Evolutionary conservation across 1,140 invertebrate species (phyloP).

Genomic region (Aporrectodea caliginosa): DNA sequence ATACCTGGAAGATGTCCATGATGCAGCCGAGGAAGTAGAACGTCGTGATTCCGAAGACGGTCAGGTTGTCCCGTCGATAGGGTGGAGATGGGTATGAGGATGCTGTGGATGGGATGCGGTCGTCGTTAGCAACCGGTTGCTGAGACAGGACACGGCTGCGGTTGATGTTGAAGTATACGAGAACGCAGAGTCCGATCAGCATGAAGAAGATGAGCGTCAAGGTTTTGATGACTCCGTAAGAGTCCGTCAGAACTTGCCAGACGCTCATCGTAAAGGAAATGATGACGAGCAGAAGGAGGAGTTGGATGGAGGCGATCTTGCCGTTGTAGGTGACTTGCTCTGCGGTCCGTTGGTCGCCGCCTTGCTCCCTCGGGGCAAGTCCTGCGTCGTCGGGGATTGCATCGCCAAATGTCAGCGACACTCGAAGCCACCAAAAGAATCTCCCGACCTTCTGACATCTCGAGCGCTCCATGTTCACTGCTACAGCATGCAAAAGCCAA

Average conservation of each 20-base stretch:
- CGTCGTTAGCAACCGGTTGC: neutral
- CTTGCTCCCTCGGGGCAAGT: no score
- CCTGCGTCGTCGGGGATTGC: neutral
- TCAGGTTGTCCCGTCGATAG: neutral
- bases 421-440: neutral
- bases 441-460: neutral
- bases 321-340: neutral
- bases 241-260: neutral
- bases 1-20: neutral
- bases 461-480: no score
- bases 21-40: neutral
- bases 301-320: neutral
- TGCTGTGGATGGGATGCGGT: neutral
- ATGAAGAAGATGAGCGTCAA: neutral
- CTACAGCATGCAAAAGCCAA: no score
- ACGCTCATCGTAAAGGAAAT: neutral
- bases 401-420: neutral
- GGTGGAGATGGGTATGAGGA: neutral
- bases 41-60: neutral
- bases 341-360: neutral
- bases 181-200: neutral
- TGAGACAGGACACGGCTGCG: neutral
- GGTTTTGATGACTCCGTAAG: neutral
- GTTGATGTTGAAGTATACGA: neutral
- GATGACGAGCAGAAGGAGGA: neutral